Conservation (phyloP, 1,140 invertebrate species). For the Ericerus pela region DNA sequence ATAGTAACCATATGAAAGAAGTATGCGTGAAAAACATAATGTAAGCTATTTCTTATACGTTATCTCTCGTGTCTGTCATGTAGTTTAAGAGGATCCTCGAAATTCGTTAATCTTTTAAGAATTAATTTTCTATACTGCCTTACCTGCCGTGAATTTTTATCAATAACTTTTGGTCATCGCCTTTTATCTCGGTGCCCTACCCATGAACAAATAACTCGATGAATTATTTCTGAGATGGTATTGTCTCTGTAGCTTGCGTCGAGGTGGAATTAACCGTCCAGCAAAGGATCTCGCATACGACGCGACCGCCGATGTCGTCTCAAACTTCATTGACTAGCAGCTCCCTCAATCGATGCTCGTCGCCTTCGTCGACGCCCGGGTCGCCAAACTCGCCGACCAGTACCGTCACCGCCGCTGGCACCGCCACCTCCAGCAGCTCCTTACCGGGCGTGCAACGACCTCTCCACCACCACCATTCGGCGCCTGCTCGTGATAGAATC, state of each 20-base stretch:
- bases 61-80: no score
- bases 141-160: no score
- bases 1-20: no score
- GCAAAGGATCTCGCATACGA: conserved; percentile 25
- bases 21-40: no score
- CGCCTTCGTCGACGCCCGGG: conserved; percentile 23
- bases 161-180: no score
- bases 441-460: conserved; percentile 29
- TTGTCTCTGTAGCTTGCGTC: conserved; percentile 42
- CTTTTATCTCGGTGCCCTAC: no score
- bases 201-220: no score
- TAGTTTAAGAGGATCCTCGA: no score
- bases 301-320: conserved; percentile 21
- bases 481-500: conserved; percentile 42
- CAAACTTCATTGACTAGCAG: conserved; percentile 30
- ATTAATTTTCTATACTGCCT: no score
- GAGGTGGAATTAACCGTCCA: conserved; percentile 47
- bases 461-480: conserved; percentile 31
- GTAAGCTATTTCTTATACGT: no score
- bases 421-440: conserved; percentile 30
- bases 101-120: no score
- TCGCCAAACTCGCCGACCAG: not conserved
- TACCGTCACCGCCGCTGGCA: conserved; percentile 21
- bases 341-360: conserved; percentile 28
- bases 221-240: no score